phyloP scores from a whole-genome alignment of 2,888 invertebrate genomes.

The Lasioglossum oenotherae region DNA sequence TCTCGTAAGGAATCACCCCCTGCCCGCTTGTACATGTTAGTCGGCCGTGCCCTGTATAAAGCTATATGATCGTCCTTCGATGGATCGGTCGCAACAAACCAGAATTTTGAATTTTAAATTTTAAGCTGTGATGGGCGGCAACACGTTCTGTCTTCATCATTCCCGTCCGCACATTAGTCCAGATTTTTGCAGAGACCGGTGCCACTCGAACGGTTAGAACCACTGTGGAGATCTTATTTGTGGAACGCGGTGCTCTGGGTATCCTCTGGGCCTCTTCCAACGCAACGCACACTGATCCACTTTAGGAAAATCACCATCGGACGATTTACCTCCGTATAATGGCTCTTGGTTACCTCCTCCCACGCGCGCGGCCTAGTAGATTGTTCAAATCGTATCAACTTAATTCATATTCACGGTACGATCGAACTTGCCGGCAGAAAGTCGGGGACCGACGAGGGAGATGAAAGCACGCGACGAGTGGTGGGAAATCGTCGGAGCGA shows the following conservation, averaged over 20 bases:
- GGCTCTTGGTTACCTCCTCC: conserved; percentile 69
- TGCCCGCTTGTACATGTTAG: no score
- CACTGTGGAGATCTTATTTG: neutral
- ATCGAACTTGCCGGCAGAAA: conserved; percentile 75
- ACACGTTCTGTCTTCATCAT: neutral
- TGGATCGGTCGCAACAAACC: no score
- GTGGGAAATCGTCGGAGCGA: conserved; percentile 45
- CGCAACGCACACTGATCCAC: conserved; percentile 66
- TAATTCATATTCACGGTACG: conserved; percentile 80
- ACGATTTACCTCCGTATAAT: conserved; percentile 74
- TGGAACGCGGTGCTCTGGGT: neutral
- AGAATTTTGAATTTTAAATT: neutral
- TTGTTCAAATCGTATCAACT: conserved; percentile 80
- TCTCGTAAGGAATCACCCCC: no score
- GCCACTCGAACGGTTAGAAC: neutral
- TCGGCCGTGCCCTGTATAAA: no score
- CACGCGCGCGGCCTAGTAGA: conserved; percentile 67
- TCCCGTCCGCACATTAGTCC: neutral
- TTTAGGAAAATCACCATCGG: conserved; percentile 68
- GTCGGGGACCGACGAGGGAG: conserved; percentile 71
- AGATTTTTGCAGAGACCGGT: neutral
- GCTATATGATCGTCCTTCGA: no score
- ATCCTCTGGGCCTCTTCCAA: conserved; percentile 46
- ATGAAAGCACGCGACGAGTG: conserved; percentile 61
- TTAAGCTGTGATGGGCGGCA: neutral